Percentiles rank a stretch among this genome's conserved stretches.
phyloP scores from a whole-genome alignment of 2,888 invertebrate species.

The Latrodectus hesperus region DNA sequence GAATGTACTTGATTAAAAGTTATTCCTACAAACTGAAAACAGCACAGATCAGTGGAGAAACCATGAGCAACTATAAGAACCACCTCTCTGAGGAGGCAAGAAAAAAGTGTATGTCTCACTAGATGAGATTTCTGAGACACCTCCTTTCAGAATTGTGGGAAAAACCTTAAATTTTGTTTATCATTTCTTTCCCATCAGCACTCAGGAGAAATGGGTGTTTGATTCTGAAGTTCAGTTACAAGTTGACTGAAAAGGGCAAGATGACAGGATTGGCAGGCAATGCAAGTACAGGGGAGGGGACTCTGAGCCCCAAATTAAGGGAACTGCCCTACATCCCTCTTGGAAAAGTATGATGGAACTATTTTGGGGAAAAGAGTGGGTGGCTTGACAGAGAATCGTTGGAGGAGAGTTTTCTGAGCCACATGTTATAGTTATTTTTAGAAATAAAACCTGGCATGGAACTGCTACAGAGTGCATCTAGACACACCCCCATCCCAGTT shows the following conservation, averaged over 20 bases:
- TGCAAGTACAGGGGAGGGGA: conserved; percentile 75
- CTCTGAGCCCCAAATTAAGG: conserved; percentile 77
- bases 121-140: conserved; percentile 8
- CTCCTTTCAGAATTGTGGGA: conserved; percentile 52
- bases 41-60: conserved; percentile 9
- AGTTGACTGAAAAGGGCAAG: conserved; percentile 67
- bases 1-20: neutral
- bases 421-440: conserved; percentile 59
- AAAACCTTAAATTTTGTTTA: conserved; percentile 45
- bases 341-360: conserved; percentile 72
- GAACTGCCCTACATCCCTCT: conserved; percentile 66
- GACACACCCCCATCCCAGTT: conserved; percentile 33
- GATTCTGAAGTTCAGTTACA: conserved; percentile 57
- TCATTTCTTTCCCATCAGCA: conserved; percentile 30
- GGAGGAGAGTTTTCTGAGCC: conserved; percentile 45
- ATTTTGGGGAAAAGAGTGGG: conserved; percentile 64
- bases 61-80: conserved; percentile 20
- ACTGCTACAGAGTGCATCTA: conserved; percentile 28
- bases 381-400: conserved; percentile 65
- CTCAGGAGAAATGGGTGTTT: conserved; percentile 25
- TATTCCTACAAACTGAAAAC: neutral
- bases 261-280: conserved; percentile 62
- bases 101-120: conserved; percentile 20
- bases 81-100: conserved; percentile 8
- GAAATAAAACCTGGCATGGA: conserved; percentile 50